phyloP scores from a whole-genome alignment of 2,888 invertebrate species.

The Ophion obscuratus region DNA sequence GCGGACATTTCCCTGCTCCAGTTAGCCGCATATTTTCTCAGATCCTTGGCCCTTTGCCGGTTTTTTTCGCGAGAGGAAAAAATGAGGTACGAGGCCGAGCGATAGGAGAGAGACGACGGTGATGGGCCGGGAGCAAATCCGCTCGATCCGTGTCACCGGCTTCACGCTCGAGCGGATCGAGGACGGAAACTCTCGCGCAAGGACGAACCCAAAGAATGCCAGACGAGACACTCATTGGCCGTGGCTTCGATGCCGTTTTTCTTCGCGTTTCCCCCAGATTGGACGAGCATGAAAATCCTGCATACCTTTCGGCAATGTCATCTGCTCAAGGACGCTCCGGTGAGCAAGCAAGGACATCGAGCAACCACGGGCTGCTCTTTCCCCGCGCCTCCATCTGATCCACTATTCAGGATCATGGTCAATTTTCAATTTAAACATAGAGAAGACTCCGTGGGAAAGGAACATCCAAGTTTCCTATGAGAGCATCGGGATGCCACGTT shows the following conservation, averaged over 20 bases:
- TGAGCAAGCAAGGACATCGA: constrained; percentile 3
- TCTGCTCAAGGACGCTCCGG: constrained; percentile 18
- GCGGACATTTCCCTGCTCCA: neutral
- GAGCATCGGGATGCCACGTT: neutral
- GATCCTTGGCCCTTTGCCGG: neutral
- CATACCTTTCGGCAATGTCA: neutral
- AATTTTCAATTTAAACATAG: neutral
- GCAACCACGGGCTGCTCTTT: constrained; percentile 18
- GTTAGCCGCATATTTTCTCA: neutral
- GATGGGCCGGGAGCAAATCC: constrained; percentile 72
- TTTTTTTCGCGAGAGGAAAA: constrained; percentile 9
- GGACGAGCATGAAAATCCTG: neutral
- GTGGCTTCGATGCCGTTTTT: constrained; percentile 6
- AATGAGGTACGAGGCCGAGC: neutral
- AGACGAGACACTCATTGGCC: constrained; percentile 70
- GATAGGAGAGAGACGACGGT: neutral
- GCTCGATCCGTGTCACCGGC: constrained; percentile 79
- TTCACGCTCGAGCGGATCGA: constrained; percentile 75
- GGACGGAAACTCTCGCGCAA: constrained; percentile 73
- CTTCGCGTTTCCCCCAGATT: neutral
- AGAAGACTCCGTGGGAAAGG: constrained; percentile 11
- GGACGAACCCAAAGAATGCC: constrained; percentile 76
- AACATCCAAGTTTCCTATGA: neutral
- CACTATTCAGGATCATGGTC: constrained; percentile 17
- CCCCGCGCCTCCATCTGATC: neutral